Base-by-base conservation (phyloP, 2,888 invertebrate genomes). In the Reticulitermes lucifugus region DNA sequence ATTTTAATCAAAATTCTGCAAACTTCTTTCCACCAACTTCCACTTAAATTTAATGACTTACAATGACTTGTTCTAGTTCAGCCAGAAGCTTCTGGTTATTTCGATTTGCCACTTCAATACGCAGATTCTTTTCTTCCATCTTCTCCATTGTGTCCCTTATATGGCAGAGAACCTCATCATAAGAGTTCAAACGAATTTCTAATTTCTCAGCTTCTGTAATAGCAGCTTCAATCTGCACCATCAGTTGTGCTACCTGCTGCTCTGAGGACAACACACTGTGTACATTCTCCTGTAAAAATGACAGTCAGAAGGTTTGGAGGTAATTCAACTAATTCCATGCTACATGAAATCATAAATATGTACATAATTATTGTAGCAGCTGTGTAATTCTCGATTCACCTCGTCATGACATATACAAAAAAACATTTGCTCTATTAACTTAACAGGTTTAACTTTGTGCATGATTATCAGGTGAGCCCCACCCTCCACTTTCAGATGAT, bases 201-300 rank as follows among this genome's bases (percentile, higher is more conserved):
- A 96, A 94, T 87, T 92, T 92, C 88, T 95, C 94, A 18, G 96
- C 95, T 91, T 96, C 96, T 46, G 92, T 91, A 87, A 97, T 95
- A 0, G 97, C 96, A 85, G 93, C 93, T 89, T 97, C 96, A 85
- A 97, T 93, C 90, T 96, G 94, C 85, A 94, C 90, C 92, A 94
- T 94, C 85, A 94, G 89, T 83, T 92, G 92, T 88, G 96, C 94
- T 92, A 98, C 95, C 89, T 94, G 93, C 65, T 93, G 94, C 90
- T 98, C 98, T 3, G 97, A 97, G n/a, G 96, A 96, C 91, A 98
- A 93, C 83, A 98, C 97, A 89, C 96, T 96, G 90, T 98, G 96
- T 86, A 98, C 96, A 91, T 98, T 98, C 89, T 97, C 97, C 93
- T 94, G 86, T n/a, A 88, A 87, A 83, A 88, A 87, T 55, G 0